These are phyloP conservation scores for Sebastes steindachneri DNA, from an alignment of 2,797 vertebrate species.

Conservation along the genomic window DNA sequence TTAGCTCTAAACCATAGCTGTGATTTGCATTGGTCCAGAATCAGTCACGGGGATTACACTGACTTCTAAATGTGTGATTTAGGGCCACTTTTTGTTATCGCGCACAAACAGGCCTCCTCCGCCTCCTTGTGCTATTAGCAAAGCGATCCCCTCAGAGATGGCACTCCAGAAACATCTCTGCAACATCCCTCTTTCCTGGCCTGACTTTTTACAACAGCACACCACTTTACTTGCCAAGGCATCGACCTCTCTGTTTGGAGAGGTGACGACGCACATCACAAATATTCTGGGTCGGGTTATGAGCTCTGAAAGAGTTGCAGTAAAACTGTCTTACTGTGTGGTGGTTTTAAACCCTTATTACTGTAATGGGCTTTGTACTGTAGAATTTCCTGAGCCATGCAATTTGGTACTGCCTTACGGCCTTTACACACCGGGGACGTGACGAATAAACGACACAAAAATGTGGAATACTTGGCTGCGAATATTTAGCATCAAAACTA, in stretches of 20 bases:
- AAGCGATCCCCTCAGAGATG: conserved; percentile 38
- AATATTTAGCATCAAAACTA: no score
- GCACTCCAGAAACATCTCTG: conserved; percentile 14
- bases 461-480: no score
- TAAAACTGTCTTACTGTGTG: conserved; percentile 12
- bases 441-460: no score
- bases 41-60: conserved; percentile 74
- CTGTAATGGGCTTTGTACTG: neutral
- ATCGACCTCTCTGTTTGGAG: neutral
- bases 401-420: neutral
- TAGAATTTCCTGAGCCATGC: neutral
- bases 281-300: neutral
- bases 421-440: neutral
- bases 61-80: conserved; percentile 61
- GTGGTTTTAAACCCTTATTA: neutral
- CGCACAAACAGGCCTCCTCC: conserved; percentile 51
- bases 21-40: conserved; percentile 58
- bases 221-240: neutral
- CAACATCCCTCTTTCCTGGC: neutral
- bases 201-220: neutral
- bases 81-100: conserved; percentile 70
- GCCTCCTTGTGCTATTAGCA: conserved; percentile 9
- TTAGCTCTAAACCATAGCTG: conserved; percentile 31
- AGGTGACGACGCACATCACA: conserved; percentile 16
- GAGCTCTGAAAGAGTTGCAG: neutral